Base-by-base conservation (phyloP, 2,888 invertebrate species). In the Pomacea canaliculata region DNA sequence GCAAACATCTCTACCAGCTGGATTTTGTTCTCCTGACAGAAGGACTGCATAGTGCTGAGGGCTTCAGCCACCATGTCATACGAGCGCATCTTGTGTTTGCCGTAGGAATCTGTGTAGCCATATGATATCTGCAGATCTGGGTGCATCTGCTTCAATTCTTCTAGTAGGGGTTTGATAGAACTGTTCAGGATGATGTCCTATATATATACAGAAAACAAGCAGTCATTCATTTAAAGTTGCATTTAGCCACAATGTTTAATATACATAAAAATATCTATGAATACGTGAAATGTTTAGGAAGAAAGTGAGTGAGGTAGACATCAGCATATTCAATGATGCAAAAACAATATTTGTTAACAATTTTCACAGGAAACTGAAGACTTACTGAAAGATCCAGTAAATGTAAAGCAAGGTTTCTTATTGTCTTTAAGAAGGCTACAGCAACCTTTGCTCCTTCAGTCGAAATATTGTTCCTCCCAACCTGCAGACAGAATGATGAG, bases 61-160 rank as follows among this genome's bases (percentile, higher is more conserved):
- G 89, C 89, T 69, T 89, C 89, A 65, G 85, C 85, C 59, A 89
- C 87, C 66, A 87, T 83, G 76, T 89, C 87, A 74, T 85, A 85
- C n/a, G 80, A 77, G 59, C 81, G 80, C 74, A 85, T 81, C 70
- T 87, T 85, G 16, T 86, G 78, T 75, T 88, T 87, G 9, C 90
- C 90, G 77, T 89, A 89, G n/a, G 84, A 85, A 71, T 87, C 85
- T 1, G 86, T 84, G 80, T 90, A 90, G 9, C 90, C 90, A 76
- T 85, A 82, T 46, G 80, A 76, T 56, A 87, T 82, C 18, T 80
- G 78, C 13, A 89, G 79, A 18, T 84, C 82, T 8, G 81, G 81
- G 79, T 86, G 85, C 59, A 82, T 76, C 62, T 85, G 83, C 56
- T 83, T 79, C 48, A 87, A 71, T 48, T 82, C 82, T 8, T 80